Evolutionary conservation across 2,888 invertebrate species (phyloP).

Genomic region (Lithosia quadra): DNA sequence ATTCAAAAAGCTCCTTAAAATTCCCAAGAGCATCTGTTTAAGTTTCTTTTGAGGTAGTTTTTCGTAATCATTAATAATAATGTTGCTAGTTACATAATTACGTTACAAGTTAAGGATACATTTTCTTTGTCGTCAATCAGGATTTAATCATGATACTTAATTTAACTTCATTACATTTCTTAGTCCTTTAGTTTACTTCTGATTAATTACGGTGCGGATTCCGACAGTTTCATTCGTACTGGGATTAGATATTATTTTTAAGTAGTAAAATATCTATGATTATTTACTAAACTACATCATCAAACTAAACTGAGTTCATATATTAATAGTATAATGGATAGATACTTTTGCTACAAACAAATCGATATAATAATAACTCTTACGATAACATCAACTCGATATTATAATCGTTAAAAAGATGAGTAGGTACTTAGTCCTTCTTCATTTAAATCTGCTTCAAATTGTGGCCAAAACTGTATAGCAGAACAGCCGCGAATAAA

Average conservation of each 20-base stretch:
- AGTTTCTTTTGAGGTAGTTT: constrained; percentile 16
- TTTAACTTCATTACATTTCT: constrained; percentile 5
- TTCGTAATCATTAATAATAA: neutral
- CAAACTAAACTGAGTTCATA: no score
- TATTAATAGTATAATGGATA: no score
- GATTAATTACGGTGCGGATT: neutral
- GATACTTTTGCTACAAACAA: no score
- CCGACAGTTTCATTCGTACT: neutral
- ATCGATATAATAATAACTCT: neutral
- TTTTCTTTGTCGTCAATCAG: constrained; percentile 4
- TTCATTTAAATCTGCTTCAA: neutral
- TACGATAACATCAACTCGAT: neutral
- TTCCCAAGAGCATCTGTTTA: constrained; percentile 52
- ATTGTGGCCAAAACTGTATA: constrained; percentile 1
- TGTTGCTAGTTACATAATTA: neutral
- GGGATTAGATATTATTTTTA: neutral
- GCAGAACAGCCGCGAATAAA: neutral
- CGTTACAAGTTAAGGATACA: neutral
- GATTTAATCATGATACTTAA: constrained; percentile 4
- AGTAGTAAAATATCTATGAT: no score
- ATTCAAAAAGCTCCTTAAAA: constrained; percentile 54
- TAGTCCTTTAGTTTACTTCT: neutral
- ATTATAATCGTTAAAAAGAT: neutral
- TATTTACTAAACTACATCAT: no score
- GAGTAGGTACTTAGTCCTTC: neutral